Conservation (phyloP, 2,888 invertebrate species). For the Cryptops parisi region DNA sequence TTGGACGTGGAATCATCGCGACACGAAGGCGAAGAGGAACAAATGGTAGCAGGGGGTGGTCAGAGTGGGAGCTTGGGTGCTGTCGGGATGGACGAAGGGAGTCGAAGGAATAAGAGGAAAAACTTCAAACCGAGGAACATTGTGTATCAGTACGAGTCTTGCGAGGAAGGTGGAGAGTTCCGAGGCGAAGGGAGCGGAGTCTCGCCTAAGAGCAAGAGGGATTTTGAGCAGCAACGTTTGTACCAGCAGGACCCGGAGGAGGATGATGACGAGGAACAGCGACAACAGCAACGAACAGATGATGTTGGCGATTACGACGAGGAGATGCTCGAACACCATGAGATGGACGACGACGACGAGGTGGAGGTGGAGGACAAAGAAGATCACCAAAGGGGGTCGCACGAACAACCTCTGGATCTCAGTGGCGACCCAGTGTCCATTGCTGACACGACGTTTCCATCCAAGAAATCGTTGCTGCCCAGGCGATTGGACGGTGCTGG, state of each 20-base stretch:
- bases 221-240: no score
- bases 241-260: neutral
- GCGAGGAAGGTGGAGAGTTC: slow-evolving; percentile 14
- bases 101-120: slow-evolving; percentile 56
- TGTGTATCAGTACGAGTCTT: slow-evolving; percentile 21
- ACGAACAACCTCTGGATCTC: slow-evolving; percentile 13
- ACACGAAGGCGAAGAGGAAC: neutral
- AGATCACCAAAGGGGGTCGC: neutral
- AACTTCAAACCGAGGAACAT: slow-evolving; percentile 65
- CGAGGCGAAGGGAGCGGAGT: no score
- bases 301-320: neutral
- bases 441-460: neutral
- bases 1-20: neutral
- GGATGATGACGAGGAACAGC: neutral
- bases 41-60: neutral
- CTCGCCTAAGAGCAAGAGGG: no score
- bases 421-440: neutral
- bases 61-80: neutral
- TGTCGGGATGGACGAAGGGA: no score
- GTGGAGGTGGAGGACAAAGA: neutral
- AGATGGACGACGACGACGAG: neutral
- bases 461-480: neutral
- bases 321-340: neutral
- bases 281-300: neutral
- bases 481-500: neutral